These are phyloP conservation scores for Mormoops blainvillei DNA, from an alignment of 2,113 vertebrate species.

Conservation along the genomic window DNA sequence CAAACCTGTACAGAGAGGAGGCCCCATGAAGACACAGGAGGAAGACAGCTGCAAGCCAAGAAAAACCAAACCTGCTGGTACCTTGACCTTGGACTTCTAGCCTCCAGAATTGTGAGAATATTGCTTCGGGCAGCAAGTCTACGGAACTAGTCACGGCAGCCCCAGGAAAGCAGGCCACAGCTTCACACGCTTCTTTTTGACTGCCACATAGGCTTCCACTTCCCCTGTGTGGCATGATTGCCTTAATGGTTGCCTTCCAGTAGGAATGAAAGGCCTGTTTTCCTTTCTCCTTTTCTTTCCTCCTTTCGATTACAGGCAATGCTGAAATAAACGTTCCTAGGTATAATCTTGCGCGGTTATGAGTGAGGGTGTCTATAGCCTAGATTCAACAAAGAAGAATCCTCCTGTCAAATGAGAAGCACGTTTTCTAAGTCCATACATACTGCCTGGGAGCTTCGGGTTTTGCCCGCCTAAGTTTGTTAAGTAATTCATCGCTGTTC, in stretches of 20 bases:
- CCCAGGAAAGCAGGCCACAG: neutral
- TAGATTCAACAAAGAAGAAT: neutral
- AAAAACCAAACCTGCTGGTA: neutral
- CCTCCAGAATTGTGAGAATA: neutral
- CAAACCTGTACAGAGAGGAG: neutral
- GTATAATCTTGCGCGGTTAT: neutral
- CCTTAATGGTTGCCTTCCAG: neutral
- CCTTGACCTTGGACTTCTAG: neutral
- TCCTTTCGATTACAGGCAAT: neutral
- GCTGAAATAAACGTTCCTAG: neutral
- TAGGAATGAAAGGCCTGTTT: neutral
- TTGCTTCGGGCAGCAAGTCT: neutral
- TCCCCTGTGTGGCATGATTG: neutral
- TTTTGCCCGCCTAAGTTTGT: neutral
- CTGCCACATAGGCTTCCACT: neutral
- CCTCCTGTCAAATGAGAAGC: neutral
- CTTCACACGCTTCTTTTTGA: neutral
- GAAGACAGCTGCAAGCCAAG: neutral
- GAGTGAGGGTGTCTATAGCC: neutral
- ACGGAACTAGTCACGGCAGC: neutral
- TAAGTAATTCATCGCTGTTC: neutral
- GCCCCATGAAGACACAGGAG: neutral
- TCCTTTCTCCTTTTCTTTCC: neutral
- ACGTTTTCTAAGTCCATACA: neutral
- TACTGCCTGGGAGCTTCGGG: neutral